Percentiles rank a stretch among this genome's conserved stretches.
Evolutionary conservation across 2,113 vertebrate genomes (phyloP).

Genomic region (Bubo blakistoni): DNA sequence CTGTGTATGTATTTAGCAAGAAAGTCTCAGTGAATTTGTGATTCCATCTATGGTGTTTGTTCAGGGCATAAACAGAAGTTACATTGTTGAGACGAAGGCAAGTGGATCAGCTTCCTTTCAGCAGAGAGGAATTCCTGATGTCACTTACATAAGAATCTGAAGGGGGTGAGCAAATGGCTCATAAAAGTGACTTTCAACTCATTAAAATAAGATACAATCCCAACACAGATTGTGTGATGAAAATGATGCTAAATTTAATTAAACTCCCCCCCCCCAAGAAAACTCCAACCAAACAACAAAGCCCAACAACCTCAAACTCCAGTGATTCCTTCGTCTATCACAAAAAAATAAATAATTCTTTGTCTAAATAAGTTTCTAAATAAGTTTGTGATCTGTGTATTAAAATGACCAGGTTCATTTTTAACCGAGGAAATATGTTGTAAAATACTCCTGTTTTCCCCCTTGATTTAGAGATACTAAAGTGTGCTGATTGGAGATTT

Average conservation of each 20-base stretch:
- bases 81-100: background rate
- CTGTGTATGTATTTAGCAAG: background rate
- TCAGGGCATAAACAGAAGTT: background rate
- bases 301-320: background rate
- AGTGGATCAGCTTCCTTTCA: background rate
- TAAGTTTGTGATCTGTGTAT: background rate
- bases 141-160: background rate
- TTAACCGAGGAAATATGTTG: background rate
- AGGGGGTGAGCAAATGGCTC: background rate
- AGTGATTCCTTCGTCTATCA: background rate
- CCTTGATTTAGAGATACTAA: background rate
- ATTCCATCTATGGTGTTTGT: background rate
- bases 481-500: too few relatives aligned
- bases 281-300: background rate
- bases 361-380: background rate
- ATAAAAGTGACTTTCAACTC: background rate
- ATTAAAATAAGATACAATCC: background rate
- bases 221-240: background rate
- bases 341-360: background rate
- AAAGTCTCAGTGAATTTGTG: background rate
- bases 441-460: background rate
- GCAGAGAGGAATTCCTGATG: background rate
- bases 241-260: background rate
- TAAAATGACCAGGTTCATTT: background rate
- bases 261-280: rapidly evolving